Evolutionary conservation across 2,888 invertebrate species (phyloP), one percentile per base, ranked within the genome.

Genomic region (Sipha maydis): DNA sequence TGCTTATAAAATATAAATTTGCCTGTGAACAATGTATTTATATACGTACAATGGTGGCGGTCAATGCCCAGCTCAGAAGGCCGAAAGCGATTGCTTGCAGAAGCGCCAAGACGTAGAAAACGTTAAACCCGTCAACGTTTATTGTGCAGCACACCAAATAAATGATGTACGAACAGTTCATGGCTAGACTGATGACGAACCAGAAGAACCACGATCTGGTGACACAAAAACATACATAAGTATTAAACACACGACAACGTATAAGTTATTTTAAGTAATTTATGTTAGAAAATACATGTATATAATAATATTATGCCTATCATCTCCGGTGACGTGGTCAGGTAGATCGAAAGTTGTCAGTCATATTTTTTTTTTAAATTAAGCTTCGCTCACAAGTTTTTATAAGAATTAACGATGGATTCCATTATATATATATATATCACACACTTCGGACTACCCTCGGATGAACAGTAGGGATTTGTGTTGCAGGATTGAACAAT

Each of bases 141-240:
- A 97, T 95, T 91, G 96, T 96, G 91, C 96, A 97, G 91, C 95
- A 96, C 31, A 96, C 96, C 92, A 97, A 96, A 92, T 97, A 97
- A 90, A 97, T 95, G 0, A 97, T 96, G 90, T 97, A 95, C 0
- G 96, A 95, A 92, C 97, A 97, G 92, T 97, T 97, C 90, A 97
- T 95, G 19, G 97, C 96, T 56, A 97, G 95, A 91, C 96, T 96
- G 93, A 96, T 94, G 1, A 97, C 96, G 92, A 97, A 97, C 88
- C 97, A 92, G 92, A 97, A 96, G 93, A 98, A 98, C 97, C 97
- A 98, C 93, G 97, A 96, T 91, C 98, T 94, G 92, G 82, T 75
- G 85, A 34, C 76, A 41, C 25, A 5, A 38, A 56, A n/a, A n/a
- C 25, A 7, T 7, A 19, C 8, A 25, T 21, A 14, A 3, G 21